These are phyloP conservation scores for Itoplectis maculator DNA, from an alignment of 2,888 invertebrate species.

Conservation along the genomic window DNA sequence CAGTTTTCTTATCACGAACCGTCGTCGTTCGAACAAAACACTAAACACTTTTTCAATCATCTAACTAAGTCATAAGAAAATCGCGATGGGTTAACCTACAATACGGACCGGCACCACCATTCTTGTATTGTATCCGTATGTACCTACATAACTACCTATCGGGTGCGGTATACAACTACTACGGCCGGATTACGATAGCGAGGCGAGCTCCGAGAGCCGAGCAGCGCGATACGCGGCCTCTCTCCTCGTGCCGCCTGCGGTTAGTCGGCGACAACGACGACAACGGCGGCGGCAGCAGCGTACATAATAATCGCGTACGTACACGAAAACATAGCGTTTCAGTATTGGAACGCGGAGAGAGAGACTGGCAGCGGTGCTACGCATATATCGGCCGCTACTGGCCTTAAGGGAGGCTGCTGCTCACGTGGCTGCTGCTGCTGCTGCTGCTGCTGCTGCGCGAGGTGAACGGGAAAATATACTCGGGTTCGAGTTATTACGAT, in stretches of 20 bases:
- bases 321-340: not conserved
- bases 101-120: conserved; percentile 81
- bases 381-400: not conserved
- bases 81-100: conserved; percentile 80
- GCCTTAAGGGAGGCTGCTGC: conserved; percentile 49
- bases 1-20: not conserved
- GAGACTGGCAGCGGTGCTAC: not conserved
- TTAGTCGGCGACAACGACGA: not conserved
- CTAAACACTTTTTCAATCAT: conserved; percentile 49
- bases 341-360: not conserved
- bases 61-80: conserved; percentile 76
- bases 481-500: not conserved
- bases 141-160: conserved; percentile 31
- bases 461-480: conserved; percentile 4
- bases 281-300: too few relatives aligned
- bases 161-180: conserved; percentile 32
- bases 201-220: not conserved
- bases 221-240: conserved; percentile 20
- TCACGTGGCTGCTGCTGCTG: conserved; percentile 62
- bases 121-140: conserved; percentile 75
- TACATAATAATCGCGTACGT: not conserved
- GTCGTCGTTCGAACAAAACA: conserved; percentile 45
- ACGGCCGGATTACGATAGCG: conserved; percentile 20
- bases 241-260: not conserved
- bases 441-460: too few relatives aligned